phyloP scores from a whole-genome alignment of 2,797 vertebrate species.

The Enteromius treurensis region DNA sequence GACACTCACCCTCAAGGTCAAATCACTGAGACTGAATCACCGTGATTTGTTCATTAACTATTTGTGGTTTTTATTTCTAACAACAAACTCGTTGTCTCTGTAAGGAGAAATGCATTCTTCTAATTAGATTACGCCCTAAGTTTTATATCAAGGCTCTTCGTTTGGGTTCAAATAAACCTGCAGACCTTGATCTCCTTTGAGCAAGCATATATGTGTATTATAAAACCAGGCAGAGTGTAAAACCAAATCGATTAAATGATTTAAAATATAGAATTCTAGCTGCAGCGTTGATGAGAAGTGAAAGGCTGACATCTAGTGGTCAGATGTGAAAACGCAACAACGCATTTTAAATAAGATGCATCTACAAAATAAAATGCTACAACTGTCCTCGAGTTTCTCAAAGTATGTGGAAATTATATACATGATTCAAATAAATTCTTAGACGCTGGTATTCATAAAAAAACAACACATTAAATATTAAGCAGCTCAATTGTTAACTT shows the following conservation, averaged over 20 bases:
- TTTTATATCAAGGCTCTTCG: neutral
- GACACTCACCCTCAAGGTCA: neutral
- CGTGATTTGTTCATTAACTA: neutral
- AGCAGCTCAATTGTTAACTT: neutral
- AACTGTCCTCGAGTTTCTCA: neutral
- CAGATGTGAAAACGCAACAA: neutral
- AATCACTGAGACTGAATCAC: slow-evolving; percentile 15
- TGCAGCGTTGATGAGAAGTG: neutral
- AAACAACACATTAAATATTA: neutral
- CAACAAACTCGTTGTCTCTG: slow-evolving; percentile 1
- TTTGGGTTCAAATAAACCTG: neutral
- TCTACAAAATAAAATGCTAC: neutral
- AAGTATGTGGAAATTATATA: neutral
- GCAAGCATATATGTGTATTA: neutral
- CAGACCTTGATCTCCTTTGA: neutral
- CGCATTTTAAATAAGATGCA: neutral
- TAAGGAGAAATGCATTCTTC: neutral
- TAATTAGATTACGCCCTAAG: neutral
- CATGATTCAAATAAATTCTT: neutral
- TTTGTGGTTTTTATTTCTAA: neutral
- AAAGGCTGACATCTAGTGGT: slow-evolving; percentile 64
- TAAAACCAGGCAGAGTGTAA: neutral
- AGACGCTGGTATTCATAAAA: neutral
- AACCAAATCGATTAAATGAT: neutral
- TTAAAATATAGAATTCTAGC: neutral